Conservation (phyloP, 2,797 vertebrate genomes). For the Taeniopygia guttata region DNA sequence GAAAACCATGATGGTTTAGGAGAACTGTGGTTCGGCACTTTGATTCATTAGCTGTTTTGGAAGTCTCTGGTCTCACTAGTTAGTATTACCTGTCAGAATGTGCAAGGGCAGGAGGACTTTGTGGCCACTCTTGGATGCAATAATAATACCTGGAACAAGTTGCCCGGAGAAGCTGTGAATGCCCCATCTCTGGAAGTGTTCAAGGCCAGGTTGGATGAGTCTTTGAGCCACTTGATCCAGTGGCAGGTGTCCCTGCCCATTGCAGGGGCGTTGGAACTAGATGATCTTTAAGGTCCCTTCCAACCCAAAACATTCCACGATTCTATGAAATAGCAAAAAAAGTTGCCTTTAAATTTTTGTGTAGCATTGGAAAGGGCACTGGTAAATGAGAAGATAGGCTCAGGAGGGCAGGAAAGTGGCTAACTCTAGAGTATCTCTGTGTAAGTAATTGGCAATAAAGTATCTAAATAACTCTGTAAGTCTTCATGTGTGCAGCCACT, state of each 20-base stretch:
- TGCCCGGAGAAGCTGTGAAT: not conserved
- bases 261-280: rapidly evolving
- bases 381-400: not conserved
- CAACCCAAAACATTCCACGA: not conserved
- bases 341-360: not conserved
- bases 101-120: not conserved
- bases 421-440: not conserved
- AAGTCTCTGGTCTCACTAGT: not conserved
- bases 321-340: not conserved
- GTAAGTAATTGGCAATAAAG: not conserved
- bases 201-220: not conserved
- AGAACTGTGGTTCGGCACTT: not conserved
- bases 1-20: not conserved
- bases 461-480: not conserved
- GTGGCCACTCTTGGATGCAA: not conserved
- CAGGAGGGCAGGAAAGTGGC: not conserved
- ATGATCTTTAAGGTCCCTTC: not conserved
- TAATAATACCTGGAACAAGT: not conserved
- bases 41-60: not conserved
- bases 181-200: not conserved
- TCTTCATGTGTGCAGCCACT: not conserved
- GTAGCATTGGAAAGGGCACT: not conserved
- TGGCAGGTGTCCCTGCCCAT: not conserved
- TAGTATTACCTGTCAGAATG: not conserved
- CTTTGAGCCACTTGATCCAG: not conserved